phyloP scores from a whole-genome alignment of 2,113 vertebrate genomes.

The Festucalex cinctus region DNA sequence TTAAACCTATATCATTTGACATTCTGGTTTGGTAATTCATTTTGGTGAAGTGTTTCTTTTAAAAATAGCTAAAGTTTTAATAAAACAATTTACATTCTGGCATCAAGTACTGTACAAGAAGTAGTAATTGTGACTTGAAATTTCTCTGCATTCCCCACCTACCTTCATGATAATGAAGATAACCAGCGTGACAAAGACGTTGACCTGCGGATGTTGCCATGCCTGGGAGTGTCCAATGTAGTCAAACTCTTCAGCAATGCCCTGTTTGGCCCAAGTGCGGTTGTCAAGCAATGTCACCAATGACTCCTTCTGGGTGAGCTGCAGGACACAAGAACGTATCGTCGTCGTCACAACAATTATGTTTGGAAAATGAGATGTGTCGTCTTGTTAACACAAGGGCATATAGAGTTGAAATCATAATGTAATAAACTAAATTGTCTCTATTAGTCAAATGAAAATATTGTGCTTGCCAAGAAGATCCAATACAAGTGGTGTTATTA shows the following conservation, averaged over 20 bases:
- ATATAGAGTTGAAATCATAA: neutral
- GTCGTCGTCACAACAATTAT: neutral
- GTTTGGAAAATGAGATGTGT: neutral
- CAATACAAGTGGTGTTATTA: neutral
- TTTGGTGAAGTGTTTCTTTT: neutral
- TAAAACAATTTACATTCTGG: neutral
- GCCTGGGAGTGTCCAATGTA: conserved; percentile 82
- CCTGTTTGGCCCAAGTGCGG: conserved; percentile 90
- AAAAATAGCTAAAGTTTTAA: neutral
- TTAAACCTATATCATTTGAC: neutral
- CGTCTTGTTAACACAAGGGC: neutral
- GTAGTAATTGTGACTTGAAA: neutral
- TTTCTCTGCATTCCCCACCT: neutral
- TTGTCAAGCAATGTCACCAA: conserved; percentile 94
- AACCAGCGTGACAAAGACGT: conserved; percentile 89
- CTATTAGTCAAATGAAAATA: neutral
- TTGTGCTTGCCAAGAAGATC: neutral
- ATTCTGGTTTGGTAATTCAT: too few relatives aligned
- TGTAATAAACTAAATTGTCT: neutral
- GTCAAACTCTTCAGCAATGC: conserved; percentile 83
- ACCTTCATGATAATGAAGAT: conserved; percentile 99
- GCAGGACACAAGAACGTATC: conserved; percentile 10
- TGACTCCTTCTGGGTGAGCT: conserved; percentile 96
- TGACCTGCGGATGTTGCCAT: conserved; percentile 88
- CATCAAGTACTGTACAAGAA: neutral